Conservation (phyloP, 2,797 vertebrate genomes). For the Hyperoplus lanceolatus region DNA sequence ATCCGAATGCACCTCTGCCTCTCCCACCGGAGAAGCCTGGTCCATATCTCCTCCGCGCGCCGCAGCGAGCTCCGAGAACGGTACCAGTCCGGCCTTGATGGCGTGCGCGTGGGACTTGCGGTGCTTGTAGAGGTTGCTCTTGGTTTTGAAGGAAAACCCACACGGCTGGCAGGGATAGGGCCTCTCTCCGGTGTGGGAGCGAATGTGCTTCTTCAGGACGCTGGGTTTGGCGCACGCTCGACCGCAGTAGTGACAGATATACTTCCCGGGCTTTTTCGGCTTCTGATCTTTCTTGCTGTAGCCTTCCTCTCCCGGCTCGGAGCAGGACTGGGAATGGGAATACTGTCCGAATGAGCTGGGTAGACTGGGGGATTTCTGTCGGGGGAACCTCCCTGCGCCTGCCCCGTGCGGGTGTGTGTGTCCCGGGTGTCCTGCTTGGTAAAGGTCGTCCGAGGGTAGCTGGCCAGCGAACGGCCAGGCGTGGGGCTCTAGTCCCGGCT, state of each 20-base stretch:
- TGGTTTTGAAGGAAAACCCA: constrained; percentile 99
- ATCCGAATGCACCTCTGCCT: constrained; percentile 95
- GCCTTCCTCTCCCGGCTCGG: constrained; percentile 92
- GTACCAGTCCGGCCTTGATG: constrained; percentile 97
- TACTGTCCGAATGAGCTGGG: constrained; percentile 93
- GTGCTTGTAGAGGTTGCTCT: constrained; percentile 99
- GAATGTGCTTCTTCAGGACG: constrained; percentile 98
- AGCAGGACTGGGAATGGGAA: constrained; percentile 92
- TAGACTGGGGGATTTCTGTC: constrained; percentile 94
- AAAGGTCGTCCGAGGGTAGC: constrained; percentile 94
- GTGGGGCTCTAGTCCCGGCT: constrained; percentile 93
- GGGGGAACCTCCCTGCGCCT: constrained; percentile 85
- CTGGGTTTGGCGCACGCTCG: constrained; percentile 99
- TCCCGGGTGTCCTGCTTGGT: constrained; percentile 85
- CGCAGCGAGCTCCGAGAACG: constrained; percentile 93
- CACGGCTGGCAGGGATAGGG: constrained; percentile 97
- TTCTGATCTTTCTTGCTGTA: constrained; percentile 95
- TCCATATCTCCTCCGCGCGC: constrained; percentile 91
- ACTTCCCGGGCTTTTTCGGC: constrained; percentile 98
- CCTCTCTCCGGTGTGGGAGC: constrained; percentile 97
- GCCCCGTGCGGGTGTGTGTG: constrained; percentile 89
- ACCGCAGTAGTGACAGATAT: constrained; percentile 97
- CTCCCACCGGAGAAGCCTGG: constrained; percentile 91
- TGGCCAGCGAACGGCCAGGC: constrained; percentile 94
- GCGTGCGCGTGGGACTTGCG: constrained; percentile 99